phyloP scores from a whole-genome alignment of 2,797 vertebrate species.

The Acrossocheilus wenchowensis region DNA sequence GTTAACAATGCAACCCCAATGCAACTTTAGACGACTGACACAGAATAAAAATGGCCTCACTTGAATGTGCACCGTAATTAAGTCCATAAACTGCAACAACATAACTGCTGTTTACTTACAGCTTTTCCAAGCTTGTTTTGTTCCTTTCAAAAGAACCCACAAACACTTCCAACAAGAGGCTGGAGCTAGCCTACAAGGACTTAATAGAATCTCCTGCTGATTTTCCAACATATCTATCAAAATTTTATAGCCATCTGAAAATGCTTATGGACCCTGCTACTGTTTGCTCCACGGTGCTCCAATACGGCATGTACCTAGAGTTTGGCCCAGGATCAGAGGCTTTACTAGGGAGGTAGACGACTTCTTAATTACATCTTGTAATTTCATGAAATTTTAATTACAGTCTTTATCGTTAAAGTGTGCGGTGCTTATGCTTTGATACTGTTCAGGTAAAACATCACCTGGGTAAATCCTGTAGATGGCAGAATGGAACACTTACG shows the following conservation, averaged over 20 bases:
- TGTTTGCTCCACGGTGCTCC: conserved; percentile 2
- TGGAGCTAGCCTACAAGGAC: neutral
- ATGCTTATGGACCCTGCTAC: conserved; percentile 60
- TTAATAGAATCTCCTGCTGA: conserved; percentile 58
- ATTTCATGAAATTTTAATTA: conserved; percentile 68
- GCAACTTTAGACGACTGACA: neutral
- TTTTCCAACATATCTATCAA: conserved; percentile 50
- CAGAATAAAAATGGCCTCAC: conserved; percentile 1
- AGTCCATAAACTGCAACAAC: neutral
- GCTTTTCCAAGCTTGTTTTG: neutral
- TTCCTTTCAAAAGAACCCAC: conserved; percentile 24
- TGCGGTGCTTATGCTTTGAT: conserved; percentile 1
- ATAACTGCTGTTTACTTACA: conserved; percentile 21
- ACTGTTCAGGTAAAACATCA: conserved; percentile 27
- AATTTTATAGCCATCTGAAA: conserved; percentile 71
- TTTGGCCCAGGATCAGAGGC: conserved; percentile 72
- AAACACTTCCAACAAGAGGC: conserved; percentile 23
- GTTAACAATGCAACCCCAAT: neutral
- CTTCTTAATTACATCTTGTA: conserved; percentile 58
- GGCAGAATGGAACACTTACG: neutral
- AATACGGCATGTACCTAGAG: conserved; percentile 59
- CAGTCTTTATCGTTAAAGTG: conserved; percentile 13
- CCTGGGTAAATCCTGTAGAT: conserved; percentile 23
- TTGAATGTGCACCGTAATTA: neutral
- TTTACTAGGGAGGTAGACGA: conserved; percentile 23